Evolutionary conservation across 2,888 invertebrate species (phyloP).

Genomic region (Noctua fimbriata): DNA sequence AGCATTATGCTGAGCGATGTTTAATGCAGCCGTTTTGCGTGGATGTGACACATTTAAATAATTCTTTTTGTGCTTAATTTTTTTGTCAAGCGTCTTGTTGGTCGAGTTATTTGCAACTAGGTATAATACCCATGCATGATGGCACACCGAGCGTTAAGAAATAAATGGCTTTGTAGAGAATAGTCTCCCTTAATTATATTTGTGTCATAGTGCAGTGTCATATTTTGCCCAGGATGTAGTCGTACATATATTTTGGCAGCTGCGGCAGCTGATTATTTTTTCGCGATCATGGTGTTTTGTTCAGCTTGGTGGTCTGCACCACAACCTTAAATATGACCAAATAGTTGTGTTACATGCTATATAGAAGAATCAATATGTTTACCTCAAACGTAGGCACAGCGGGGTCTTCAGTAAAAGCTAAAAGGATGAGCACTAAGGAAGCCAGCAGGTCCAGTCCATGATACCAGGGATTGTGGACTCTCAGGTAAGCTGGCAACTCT

Average conservation of each 20-base stretch:
- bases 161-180: background rate
- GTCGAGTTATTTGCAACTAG: background rate
- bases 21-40: background rate
- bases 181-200: background rate
- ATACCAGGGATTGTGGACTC: constrained; percentile 97
- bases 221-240: background rate
- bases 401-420: constrained; percentile 95
- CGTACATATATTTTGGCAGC: background rate
- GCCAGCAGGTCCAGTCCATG: constrained; percentile 95
- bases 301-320: background rate
- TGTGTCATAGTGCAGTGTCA: background rate
- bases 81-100: background rate
- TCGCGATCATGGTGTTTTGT: background rate
- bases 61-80: background rate
- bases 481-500: constrained; percentile 95
- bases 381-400: constrained; percentile 93
- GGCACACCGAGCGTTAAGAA: too few relatives aligned
- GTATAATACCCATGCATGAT: background rate
- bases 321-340: background rate
- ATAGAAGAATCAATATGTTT: constrained; percentile 29
- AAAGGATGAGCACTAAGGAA: constrained; percentile 93
- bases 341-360: background rate
- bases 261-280: background rate
- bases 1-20: background rate
- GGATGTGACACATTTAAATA: background rate